phyloP scores from a whole-genome alignment of 2,888 invertebrate species.

The Mesopsocus fuscifrons region DNA sequence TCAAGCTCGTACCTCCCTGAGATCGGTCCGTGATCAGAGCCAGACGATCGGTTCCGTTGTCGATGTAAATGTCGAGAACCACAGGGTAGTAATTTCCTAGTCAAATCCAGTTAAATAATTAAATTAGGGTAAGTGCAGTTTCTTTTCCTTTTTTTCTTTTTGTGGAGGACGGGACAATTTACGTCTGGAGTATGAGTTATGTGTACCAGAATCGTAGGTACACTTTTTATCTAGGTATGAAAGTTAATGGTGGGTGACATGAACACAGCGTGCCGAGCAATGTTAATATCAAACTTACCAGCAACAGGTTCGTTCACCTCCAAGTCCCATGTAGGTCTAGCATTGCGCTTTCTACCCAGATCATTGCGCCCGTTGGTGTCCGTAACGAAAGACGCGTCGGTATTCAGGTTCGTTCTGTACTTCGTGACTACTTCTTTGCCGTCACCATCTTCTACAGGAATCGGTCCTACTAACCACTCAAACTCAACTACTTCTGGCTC shows the following conservation, averaged over 20 bases:
- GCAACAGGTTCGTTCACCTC: slow-evolving; percentile 50
- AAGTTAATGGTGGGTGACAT: no score
- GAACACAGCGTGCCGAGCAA: no score
- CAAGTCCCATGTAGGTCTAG: slow-evolving; percentile 54
- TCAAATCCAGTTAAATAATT: no score
- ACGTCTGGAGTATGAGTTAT: no score
- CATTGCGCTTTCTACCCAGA: slow-evolving; percentile 44
- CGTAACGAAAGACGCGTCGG: slow-evolving; percentile 58
- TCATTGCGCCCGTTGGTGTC: slow-evolving; percentile 88
- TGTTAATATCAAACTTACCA: no score
- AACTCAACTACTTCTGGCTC: slow-evolving; percentile 41
- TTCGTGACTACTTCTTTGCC: slow-evolving; percentile 73
- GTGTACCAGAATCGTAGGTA: no score
- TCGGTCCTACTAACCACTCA: slow-evolving; percentile 63
- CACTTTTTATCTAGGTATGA: no score
- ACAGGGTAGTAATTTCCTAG: slow-evolving; percentile 84
- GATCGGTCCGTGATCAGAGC: slow-evolving; percentile 55
- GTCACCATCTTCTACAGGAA: slow-evolving; percentile 37
- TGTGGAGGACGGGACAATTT: no score
- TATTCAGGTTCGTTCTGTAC: slow-evolving; percentile 42
- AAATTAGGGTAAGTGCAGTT: background rate
- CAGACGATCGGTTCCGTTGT: slow-evolving; percentile 25
- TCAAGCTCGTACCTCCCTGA: slow-evolving; percentile 60
- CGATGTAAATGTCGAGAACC: slow-evolving; percentile 54
- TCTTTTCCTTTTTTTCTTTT: background rate